Conservation (phyloP, 2,113 vertebrate genomes). For the Lota lota region DNA sequence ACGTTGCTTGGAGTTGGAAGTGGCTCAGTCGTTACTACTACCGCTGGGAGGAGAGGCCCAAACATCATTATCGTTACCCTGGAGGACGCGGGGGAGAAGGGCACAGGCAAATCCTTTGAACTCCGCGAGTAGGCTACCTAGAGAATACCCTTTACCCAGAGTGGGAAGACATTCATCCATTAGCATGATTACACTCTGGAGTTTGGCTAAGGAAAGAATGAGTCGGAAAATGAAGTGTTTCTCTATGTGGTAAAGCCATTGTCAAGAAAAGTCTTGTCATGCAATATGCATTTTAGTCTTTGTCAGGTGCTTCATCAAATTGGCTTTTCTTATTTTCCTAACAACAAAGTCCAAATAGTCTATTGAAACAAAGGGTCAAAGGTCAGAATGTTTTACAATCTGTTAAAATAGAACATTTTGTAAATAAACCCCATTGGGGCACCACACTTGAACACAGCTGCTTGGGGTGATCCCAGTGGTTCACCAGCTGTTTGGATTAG, state of each 20-base stretch:
- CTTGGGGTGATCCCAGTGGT: no score
- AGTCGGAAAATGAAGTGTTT: conserved; percentile 8
- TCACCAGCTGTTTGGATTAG: no score
- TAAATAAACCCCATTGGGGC: no score
- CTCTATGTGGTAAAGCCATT: no score
- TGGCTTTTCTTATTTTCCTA: no score
- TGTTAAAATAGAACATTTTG: no score
- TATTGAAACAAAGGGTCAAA: background rate
- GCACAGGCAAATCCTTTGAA: conserved; percentile 25
- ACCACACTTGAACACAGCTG: no score
- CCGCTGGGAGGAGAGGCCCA: conserved; percentile 19
- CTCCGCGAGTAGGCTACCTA: conserved; percentile 34
- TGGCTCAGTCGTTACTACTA: conserved; percentile 38
- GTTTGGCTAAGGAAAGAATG: conserved; percentile 26
- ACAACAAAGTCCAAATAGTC: no score
- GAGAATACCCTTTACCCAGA: conserved; percentile 41
- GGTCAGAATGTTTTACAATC: no score
- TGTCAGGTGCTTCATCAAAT: no score
- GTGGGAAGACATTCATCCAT: conserved; percentile 29
- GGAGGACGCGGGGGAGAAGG: conserved; percentile 37
- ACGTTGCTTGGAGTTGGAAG: conserved; percentile 44
- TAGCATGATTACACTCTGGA: conserved; percentile 38
- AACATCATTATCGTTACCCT: conserved; percentile 40
- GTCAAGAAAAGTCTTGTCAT: no score
- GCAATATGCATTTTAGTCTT: no score